These are phyloP conservation scores for Castor canadensis DNA, from an alignment of 2,113 vertebrate genomes.

Conservation along the genomic window DNA sequence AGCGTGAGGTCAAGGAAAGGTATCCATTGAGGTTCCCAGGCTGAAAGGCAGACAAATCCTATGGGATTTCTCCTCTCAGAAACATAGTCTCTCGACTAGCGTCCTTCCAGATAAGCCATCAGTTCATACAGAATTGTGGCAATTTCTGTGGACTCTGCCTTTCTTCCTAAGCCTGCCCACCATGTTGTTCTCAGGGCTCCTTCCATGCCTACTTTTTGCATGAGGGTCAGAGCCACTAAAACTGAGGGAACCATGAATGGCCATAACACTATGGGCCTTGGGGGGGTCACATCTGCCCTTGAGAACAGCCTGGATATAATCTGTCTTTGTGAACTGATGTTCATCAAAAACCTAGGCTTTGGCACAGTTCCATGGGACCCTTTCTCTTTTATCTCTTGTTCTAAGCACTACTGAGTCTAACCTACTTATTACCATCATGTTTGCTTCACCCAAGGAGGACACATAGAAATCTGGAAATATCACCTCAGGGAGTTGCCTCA, in stretches of 20 bases:
- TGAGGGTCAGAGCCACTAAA: not conserved
- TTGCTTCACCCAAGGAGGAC: not conserved
- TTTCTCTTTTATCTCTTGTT: not conserved
- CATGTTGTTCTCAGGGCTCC: not conserved
- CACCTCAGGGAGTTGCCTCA: not conserved
- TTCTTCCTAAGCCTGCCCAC: not conserved
- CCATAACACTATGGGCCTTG: accelerated
- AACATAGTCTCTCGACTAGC: not conserved
- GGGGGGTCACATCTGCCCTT: not conserved
- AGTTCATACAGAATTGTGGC: not conserved
- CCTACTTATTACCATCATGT: not conserved
- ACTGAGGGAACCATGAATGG: not conserved
- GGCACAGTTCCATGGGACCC: not conserved
- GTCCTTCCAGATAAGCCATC: not conserved
- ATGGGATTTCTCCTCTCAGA: not conserved
- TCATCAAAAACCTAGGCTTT: not conserved
- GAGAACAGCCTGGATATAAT: not conserved
- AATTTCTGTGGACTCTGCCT: not conserved
- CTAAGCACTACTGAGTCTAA: not conserved
- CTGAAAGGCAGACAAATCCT: not conserved
- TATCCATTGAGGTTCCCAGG: not conserved
- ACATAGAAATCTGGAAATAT: not conserved
- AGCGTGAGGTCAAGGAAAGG: not conserved
- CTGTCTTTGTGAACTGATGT: not conserved
- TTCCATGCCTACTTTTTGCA: not conserved